Evolutionary conservation across 2,888 invertebrate genomes (phyloP).

Genomic region (Muscina levida): DNA sequence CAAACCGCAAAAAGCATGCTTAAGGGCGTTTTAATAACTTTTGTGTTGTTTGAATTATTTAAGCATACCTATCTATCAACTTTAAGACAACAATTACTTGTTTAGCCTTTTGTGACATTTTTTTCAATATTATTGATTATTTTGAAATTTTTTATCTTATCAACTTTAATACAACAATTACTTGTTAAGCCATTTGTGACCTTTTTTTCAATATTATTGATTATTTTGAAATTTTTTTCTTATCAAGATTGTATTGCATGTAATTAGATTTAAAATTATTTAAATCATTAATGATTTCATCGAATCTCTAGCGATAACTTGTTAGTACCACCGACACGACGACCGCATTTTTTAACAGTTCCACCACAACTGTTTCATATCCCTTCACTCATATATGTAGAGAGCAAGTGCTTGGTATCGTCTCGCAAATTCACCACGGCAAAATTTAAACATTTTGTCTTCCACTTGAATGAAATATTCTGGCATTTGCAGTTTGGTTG

Average conservation of each 20-base stretch:
- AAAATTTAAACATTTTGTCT: not conserved
- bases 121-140: not conserved
- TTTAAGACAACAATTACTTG: no score
- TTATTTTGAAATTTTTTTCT: no score
- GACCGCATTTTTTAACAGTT: conserved; percentile 32
- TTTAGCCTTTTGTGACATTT: no score
- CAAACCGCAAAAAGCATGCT: not conserved
- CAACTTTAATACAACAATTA: not conserved
- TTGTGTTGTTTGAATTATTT: no score
- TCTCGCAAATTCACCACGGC: conserved; percentile 48
- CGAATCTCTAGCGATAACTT: not conserved
- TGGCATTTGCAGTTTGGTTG: conserved; percentile 14
- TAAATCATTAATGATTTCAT: conserved; percentile 2
- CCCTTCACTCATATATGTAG: conserved; percentile 1
- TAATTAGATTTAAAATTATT: no score
- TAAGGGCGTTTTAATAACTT: no score
- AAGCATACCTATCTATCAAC: no score
- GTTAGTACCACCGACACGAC: not conserved
- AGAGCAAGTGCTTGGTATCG: not conserved
- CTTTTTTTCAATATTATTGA: conserved; percentile 15
- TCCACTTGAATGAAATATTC: conserved; percentile 9
- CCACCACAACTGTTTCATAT: conserved; percentile 50
- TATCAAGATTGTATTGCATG: no score
- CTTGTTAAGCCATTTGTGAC: no score
- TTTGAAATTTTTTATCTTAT: conserved; percentile 18